Evolutionary conservation across 2,888 invertebrate species (phyloP).

Genomic region (Venustoraphidia nigricollis): DNA sequence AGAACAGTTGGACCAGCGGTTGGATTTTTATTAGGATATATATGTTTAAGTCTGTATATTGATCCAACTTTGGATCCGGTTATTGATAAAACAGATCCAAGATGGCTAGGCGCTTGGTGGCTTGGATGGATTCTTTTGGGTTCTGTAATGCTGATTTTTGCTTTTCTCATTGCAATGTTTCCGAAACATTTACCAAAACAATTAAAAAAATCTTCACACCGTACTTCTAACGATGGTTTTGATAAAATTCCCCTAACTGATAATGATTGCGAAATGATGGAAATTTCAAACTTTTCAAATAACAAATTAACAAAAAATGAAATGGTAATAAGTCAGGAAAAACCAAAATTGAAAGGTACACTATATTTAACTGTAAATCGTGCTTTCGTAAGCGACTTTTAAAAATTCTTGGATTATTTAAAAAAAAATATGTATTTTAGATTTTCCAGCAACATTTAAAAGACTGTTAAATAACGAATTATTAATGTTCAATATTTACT

Average conservation of each 20-base stretch:
- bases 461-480: conserved; percentile 46
- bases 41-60: conserved; percentile 38
- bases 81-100: conserved; percentile 40
- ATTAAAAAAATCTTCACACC: conserved; percentile 25
- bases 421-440: conserved; percentile 17
- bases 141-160: conserved; percentile 38
- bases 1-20: conserved; percentile 39
- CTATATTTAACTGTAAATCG: no score
- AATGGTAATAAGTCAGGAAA: neutral
- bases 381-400: no score
- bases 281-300: no score
- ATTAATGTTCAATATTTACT: conserved; percentile 46
- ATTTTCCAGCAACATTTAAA: conserved; percentile 39
- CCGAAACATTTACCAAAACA: conserved; percentile 29
- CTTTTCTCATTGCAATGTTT: conserved; percentile 46
- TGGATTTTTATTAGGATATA: conserved; percentile 37
- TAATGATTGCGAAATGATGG: no score
- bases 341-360: conserved; percentile 24
- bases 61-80: conserved; percentile 42
- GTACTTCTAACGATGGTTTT: no score
- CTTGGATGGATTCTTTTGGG: conserved; percentile 43
- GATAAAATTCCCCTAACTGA: no score
- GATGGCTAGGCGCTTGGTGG: conserved; percentile 69
- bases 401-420: no score
- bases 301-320: no score